Base-by-base conservation (phyloP, 2,888 invertebrate species). In the Tubiluchus corallicola region DNA sequence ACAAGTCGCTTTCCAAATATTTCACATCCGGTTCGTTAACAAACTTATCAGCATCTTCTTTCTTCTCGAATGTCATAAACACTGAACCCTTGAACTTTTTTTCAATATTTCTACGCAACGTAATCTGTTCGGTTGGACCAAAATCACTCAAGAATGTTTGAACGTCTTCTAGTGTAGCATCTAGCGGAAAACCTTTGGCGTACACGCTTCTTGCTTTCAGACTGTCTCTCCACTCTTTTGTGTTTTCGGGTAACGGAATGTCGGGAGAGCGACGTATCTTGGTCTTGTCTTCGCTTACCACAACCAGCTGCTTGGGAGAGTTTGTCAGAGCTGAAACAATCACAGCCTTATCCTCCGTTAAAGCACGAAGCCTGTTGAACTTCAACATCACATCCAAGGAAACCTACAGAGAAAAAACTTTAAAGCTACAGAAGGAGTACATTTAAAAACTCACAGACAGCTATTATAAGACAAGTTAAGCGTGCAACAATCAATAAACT, bases 51-150 rank as follows among this genome's bases (percentile, higher is more conserved):
- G 85, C 83, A 58, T 75, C 74, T 44, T 87, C 88, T 44, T 74
- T 70, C 20, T 75, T 78, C 54, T 76, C 74, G 63, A 92, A 96
- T 3, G 82, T 79, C 5, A 78, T 75, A 63, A 90, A 92, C 41
- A 90, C 77, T 1, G 94, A 94, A 42, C 94, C 96, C 68, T 52
- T 53, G 47, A 48, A 52, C 20, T 38, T 39, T 38, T 44, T 51
- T 21, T 50, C 45, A 15, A 20, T 46, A 21, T 20, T 44, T 44
- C 48, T 47, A 43, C 51, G 41, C 51, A 51, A 51, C 37, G 45
- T 40, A 19, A 51, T 43, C 41, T 51, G 41, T 29, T 65, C 64
- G 3, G 58, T 51, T 20, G 51, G 45, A 15, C 64, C 62, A 50
- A 53, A 54, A 21, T 50, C 48, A 20, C 57, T 57, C 47, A 67